Conservation (phyloP, 2,797 vertebrate genomes). For the Cyclopterus lumpus region DNA sequence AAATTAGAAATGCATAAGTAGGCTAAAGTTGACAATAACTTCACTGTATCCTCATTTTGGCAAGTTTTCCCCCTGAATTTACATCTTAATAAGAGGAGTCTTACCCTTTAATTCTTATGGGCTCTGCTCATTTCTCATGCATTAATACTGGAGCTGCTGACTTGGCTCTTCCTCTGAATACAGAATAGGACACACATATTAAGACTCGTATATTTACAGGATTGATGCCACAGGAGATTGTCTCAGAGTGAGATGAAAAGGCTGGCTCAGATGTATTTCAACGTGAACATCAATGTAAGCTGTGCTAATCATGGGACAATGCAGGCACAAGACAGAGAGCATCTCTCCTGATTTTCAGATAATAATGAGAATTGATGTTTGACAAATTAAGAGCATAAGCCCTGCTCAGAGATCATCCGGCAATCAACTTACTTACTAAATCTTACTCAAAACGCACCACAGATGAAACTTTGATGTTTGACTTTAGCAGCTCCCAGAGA, state of each 20-base stretch:
- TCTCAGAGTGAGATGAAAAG: conserved; percentile 78
- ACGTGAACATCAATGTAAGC: conserved; percentile 68
- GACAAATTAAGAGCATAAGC: conserved; percentile 69
- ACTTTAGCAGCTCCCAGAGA: conserved; percentile 7
- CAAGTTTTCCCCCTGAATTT: conserved; percentile 80
- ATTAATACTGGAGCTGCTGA: conserved; percentile 87
- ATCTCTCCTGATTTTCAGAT: conserved; percentile 56
- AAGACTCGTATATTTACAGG: conserved; percentile 85
- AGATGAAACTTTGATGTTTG: conserved; percentile 36
- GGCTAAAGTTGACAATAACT: conserved; percentile 83
- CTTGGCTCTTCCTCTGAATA: conserved; percentile 83
- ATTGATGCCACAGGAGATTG: conserved; percentile 83
- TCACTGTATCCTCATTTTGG: conserved; percentile 80
- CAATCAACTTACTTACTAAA: conserved; percentile 56
- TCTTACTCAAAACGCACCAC: conserved; percentile 38
- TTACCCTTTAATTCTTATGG: conserved; percentile 86
- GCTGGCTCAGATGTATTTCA: conserved; percentile 75
- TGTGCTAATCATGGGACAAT: conserved; percentile 65
- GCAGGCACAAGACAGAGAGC: conserved; percentile 51
- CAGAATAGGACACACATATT: conserved; percentile 85
- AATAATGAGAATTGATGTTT: conserved; percentile 69
- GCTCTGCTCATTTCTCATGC: conserved; percentile 85
- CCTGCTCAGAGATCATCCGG: conserved; percentile 56
- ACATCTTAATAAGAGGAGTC: conserved; percentile 86
- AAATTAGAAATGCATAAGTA: conserved; percentile 78